Conservation (phyloP, 2,888 invertebrate species). For the Agrotis exclamationis region DNA sequence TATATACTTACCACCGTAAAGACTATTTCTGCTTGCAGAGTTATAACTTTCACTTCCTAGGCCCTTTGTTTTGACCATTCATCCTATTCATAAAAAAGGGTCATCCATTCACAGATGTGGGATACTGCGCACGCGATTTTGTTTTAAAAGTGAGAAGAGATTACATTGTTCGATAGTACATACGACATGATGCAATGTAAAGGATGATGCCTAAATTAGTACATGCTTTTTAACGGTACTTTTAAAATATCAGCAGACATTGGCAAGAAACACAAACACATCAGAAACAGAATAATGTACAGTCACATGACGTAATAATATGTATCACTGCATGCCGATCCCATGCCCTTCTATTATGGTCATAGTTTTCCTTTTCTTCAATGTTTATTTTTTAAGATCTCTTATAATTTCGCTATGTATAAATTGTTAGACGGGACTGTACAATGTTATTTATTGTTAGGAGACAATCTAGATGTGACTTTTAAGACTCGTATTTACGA, state of each 20-base stretch:
- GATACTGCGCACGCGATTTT: too few relatives aligned
- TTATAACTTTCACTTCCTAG: too few relatives aligned
- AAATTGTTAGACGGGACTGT: conserved; percentile 20
- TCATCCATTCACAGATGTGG: too few relatives aligned
- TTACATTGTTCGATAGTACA: too few relatives aligned
- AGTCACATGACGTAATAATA: conserved; percentile 11
- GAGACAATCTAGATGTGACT: conserved; percentile 32
- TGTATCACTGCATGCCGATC: background rate
- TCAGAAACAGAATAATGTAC: conserved; percentile 10
- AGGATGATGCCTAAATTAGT: background rate
- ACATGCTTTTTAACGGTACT: too few relatives aligned
- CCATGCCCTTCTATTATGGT: background rate
- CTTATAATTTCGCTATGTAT: background rate
- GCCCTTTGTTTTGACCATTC: too few relatives aligned
- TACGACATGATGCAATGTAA: conserved; percentile 31
- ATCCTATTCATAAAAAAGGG: too few relatives aligned
- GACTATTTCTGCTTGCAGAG: too few relatives aligned
- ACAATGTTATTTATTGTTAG: conserved; percentile 29
- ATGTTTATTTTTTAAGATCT: background rate
- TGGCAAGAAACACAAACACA: background rate
- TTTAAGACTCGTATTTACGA: conserved; percentile 4
- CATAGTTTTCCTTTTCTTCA: background rate
- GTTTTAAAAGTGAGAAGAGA: too few relatives aligned
- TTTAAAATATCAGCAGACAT: too few relatives aligned
- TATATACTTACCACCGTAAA: too few relatives aligned